These are phyloP conservation scores for Uria lomvia DNA, from an alignment of 2,113 vertebrate genomes.

Conservation along the genomic window DNA sequence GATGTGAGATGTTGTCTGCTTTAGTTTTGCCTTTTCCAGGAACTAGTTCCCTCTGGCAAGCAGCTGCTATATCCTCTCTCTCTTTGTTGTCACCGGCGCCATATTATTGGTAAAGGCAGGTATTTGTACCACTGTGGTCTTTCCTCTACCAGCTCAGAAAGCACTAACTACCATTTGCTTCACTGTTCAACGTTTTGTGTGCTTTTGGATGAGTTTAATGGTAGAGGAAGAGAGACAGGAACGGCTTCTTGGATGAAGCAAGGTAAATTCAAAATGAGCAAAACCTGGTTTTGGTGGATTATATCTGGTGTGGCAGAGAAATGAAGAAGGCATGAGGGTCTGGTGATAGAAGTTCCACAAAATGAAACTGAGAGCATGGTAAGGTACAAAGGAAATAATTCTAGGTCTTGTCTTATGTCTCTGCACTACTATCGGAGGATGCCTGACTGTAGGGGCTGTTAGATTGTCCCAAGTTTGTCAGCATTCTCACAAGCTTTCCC, in stretches of 20 bases:
- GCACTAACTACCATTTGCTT: not conserved
- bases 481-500: not conserved
- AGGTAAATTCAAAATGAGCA: not conserved
- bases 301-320: not conserved
- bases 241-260: not conserved
- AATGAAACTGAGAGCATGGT: not conserved
- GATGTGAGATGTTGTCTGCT: not conserved
- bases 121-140: not conserved
- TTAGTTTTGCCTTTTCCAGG: not conserved
- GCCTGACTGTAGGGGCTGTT: not conserved
- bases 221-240: not conserved
- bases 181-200: not conserved
- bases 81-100: not conserved
- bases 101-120: not conserved
- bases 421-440: not conserved
- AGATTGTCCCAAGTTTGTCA: not conserved
- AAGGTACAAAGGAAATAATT: not conserved
- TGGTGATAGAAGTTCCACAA: not conserved
- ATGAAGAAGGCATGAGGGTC: not conserved
- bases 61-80: not conserved
- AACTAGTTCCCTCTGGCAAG: not conserved
- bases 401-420: not conserved
- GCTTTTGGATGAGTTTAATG: not conserved
- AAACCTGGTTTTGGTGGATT: not conserved
- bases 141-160: not conserved